phyloP scores from a whole-genome alignment of 1,140 invertebrate species.

The Plodia interpunctella region DNA sequence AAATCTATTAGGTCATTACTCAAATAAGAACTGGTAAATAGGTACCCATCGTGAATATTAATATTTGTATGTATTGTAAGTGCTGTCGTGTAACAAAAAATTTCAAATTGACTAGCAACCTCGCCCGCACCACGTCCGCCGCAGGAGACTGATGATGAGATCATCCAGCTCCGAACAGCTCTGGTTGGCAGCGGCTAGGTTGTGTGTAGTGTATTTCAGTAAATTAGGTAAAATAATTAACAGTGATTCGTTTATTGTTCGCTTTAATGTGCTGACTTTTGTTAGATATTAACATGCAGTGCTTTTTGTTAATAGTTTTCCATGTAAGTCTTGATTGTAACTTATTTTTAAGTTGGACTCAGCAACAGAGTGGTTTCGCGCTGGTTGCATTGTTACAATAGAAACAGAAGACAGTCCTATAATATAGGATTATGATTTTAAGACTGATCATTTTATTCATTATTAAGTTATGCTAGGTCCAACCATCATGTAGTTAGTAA shows the following conservation, averaged over 20 bases:
- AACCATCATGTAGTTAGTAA: slow-evolving; percentile 58
- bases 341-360: slow-evolving; percentile 62
- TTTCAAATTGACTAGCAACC: not conserved
- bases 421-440: slow-evolving; percentile 50
- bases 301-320: slow-evolving; percentile 65
- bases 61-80: not conserved
- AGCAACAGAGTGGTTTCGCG: slow-evolving; percentile 58
- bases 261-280: slow-evolving; percentile 60
- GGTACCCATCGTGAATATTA: slow-evolving; percentile 11
- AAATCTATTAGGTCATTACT: slow-evolving; percentile 16
- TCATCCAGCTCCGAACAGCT: not conserved
- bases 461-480: slow-evolving; percentile 72
- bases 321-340: slow-evolving; percentile 46
- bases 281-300: slow-evolving; percentile 59
- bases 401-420: slow-evolving; percentile 44
- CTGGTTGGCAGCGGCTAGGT: not conserved
- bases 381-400: slow-evolving; percentile 37
- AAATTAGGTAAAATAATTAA: slow-evolving; percentile 42
- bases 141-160: not conserved
- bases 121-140: not conserved
- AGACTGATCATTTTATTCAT: slow-evolving; percentile 75
- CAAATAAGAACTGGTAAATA: slow-evolving; percentile 14
- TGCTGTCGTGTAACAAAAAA: not conserved
- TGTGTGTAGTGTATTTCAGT: slow-evolving; percentile 21
- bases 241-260: slow-evolving; percentile 51